Evolutionary conservation across 1,140 invertebrate genomes (phyloP).

Genomic region (Drosophila dunni): DNA sequence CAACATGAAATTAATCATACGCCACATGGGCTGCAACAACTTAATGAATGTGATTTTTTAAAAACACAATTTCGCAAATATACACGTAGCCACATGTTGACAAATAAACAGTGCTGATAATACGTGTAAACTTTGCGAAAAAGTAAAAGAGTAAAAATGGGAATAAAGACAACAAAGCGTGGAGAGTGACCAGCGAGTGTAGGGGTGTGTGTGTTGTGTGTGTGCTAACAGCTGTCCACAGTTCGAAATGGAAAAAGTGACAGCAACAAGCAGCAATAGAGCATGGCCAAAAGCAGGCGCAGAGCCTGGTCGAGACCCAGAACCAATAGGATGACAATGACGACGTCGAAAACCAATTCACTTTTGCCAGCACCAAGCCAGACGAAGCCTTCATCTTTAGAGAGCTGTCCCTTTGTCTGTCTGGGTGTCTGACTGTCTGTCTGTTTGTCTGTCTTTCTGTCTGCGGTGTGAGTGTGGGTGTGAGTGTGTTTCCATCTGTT

Average conservation of each 20-base stretch:
- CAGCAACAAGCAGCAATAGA: slow-evolving; percentile 27
- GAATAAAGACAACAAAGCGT: slow-evolving; percentile 20
- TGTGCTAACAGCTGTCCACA: slow-evolving; percentile 67
- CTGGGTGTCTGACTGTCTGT: slow-evolving; percentile 19
- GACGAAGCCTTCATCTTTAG: slow-evolving; percentile 42
- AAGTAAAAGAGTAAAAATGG: slow-evolving; percentile 20
- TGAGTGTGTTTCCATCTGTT: slow-evolving; percentile 55
- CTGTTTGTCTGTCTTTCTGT: slow-evolving; percentile 13
- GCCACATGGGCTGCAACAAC: slow-evolving; percentile 54
- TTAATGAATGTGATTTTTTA: slow-evolving; percentile 58
- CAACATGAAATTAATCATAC: slow-evolving; percentile 70
- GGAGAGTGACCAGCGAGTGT: not conserved
- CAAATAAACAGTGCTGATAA: slow-evolving; percentile 76
- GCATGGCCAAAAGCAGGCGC: not conserved
- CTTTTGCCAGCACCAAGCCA: slow-evolving; percentile 33
- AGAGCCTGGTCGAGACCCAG: slow-evolving; percentile 6
- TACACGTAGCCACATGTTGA: slow-evolving; percentile 42
- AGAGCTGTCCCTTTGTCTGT: slow-evolving; percentile 6
- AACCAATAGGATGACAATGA: slow-evolving; percentile 43
- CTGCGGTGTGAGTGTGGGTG: slow-evolving; percentile 4
- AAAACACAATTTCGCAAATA: slow-evolving; percentile 19
- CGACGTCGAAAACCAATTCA: slow-evolving; percentile 54
- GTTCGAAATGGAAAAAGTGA: slow-evolving; percentile 33
- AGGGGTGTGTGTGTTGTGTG: slow-evolving; percentile 39
- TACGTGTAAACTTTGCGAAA: slow-evolving; percentile 69